Conservation (phyloP, 2,113 vertebrate genomes). For the Pteruthius melanotis region DNA sequence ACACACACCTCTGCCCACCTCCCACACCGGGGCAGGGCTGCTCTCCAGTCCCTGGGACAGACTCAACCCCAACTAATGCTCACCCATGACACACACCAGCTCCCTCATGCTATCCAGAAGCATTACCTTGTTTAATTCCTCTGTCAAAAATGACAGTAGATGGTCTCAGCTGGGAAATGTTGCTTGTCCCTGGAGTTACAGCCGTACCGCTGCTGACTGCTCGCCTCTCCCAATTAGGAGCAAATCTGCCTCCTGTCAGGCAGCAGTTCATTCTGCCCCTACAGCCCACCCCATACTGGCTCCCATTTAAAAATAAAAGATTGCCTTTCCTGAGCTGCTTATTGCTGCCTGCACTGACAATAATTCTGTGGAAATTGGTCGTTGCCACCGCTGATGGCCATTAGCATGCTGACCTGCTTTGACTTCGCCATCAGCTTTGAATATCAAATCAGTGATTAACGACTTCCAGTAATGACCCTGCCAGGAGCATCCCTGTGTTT, state of each 20-base stretch:
- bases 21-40: neutral
- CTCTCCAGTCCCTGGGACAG: neutral
- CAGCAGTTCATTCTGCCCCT: conserved; percentile 1
- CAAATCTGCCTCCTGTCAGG: conserved; percentile 37
- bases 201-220: neutral
- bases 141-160: neutral
- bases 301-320: conserved; percentile 61
- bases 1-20: neutral
- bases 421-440: conserved; percentile 52
- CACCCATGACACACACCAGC: neutral
- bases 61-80: accelerated
- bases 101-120: neutral
- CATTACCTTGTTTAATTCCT: neutral
- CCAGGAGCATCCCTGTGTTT: conserved; percentile 39
- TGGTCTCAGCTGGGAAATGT: conserved; percentile 10
- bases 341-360: conserved; percentile 47
- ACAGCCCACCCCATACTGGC: neutral
- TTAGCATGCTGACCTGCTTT: conserved; percentile 62
- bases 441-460: conserved; percentile 67
- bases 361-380: conserved; percentile 63
- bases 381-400: conserved; percentile 49
- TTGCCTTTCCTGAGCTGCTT: conserved; percentile 36
- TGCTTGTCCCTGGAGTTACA: neutral
- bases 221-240: conserved; percentile 47
- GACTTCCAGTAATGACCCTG: conserved; percentile 43